Conservation (phyloP, 2,888 invertebrate species). For the Volucella zonaria region DNA sequence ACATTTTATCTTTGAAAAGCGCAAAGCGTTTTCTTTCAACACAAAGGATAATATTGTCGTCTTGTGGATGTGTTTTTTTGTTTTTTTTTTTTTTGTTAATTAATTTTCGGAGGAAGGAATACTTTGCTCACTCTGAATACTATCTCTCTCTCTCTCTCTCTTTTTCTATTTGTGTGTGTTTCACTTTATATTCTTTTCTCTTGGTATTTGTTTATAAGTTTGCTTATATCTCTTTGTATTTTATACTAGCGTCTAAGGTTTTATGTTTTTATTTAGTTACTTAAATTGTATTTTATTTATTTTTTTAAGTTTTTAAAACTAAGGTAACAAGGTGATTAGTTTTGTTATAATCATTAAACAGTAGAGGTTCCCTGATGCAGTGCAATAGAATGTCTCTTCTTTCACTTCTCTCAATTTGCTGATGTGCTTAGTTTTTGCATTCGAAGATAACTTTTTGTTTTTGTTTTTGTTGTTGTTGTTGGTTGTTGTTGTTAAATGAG, state of each 20-base stretch:
- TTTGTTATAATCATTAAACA: slow-evolving; percentile 56
- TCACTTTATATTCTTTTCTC: slow-evolving; percentile 2
- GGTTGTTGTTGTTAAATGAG: slow-evolving; percentile 39
- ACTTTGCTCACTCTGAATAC: slow-evolving; percentile 9
- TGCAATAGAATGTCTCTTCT: slow-evolving; percentile 58
- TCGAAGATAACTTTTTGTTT: slow-evolving; percentile 25
- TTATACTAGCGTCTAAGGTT: slow-evolving; percentile 72
- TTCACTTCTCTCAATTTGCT: slow-evolving; percentile 14
- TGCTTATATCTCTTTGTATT: slow-evolving; percentile 70
- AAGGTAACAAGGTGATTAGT: slow-evolving; percentile 71
- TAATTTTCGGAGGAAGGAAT: background rate
- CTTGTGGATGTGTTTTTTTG: slow-evolving; percentile 28
- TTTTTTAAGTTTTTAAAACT: slow-evolving; percentile 71
- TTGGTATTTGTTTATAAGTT: slow-evolving; percentile 22
- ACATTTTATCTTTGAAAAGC: slow-evolving; percentile 65
- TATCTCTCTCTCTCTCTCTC: slow-evolving; percentile 20
- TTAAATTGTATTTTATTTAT: background rate
- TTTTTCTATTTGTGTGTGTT: slow-evolving; percentile 28
- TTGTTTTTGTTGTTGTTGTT: slow-evolving; percentile 8
- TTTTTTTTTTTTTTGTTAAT: background rate
- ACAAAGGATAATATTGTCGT: slow-evolving; percentile 52
- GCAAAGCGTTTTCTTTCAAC: slow-evolving; percentile 41
- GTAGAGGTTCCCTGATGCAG: slow-evolving; percentile 67
- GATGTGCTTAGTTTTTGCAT: slow-evolving; percentile 39
- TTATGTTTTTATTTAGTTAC: slow-evolving; percentile 23